Percentiles rank a stretch among this genome's conserved stretches.
Conservation (phyloP, 2,888 invertebrate species). For the Lymantria dispar region DNA sequence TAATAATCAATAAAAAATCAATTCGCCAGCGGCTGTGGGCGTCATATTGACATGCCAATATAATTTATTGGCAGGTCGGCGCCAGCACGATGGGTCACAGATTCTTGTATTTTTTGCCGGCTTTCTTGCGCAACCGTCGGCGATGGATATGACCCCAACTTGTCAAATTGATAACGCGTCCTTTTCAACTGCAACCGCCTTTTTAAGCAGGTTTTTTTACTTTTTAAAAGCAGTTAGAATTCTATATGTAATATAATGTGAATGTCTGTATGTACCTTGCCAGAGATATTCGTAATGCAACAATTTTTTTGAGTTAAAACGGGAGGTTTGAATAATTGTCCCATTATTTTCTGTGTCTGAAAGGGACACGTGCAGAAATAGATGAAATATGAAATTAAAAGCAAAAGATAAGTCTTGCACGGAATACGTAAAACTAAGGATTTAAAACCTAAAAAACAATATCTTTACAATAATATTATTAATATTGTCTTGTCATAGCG, state of each 20-base stretch:
- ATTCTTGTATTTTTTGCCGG: conserved; percentile 41
- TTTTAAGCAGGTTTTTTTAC: conserved; percentile 16
- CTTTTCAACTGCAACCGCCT: conserved; percentile 28
- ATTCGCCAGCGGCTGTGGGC: conserved; percentile 52
- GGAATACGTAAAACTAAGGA: too few relatives aligned
- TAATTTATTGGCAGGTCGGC: conserved; percentile 70
- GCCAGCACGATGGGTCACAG: conserved; percentile 41
- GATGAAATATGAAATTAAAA: too few relatives aligned
- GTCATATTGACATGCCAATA: conserved; percentile 68
- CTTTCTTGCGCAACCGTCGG: conserved; percentile 15
- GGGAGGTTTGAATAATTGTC: too few relatives aligned
- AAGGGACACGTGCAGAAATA: too few relatives aligned
- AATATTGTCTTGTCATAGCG: too few relatives aligned
- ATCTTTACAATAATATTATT: too few relatives aligned
- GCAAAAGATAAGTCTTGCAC: too few relatives aligned
- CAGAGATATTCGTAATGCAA: too few relatives aligned
- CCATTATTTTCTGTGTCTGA: too few relatives aligned
- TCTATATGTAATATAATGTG: conserved; percentile 4
- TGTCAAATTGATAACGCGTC: conserved; percentile 35
- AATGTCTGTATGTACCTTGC: too few relatives aligned
- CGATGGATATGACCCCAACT: conserved; percentile 38
- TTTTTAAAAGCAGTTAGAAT: conserved; percentile 3
- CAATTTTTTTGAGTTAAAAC: too few relatives aligned
- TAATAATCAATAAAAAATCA: conserved; percentile 15
- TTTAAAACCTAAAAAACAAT: too few relatives aligned